Conservation (phyloP, 2,113 vertebrate genomes). For the Lanius collurio region DNA sequence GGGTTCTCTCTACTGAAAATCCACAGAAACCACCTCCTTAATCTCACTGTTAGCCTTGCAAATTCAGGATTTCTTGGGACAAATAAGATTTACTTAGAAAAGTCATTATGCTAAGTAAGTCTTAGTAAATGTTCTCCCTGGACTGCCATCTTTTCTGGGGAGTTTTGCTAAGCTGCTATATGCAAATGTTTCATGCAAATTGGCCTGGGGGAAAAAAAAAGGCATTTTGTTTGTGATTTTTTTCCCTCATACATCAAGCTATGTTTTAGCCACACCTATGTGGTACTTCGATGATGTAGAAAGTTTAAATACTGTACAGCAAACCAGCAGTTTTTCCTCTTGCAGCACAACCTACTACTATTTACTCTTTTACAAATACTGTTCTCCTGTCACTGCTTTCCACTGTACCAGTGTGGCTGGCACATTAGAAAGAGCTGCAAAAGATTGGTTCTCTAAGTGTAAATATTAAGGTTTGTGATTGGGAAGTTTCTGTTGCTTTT, state of each 20-base stretch:
- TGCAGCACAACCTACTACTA: background rate
- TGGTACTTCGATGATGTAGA: background rate
- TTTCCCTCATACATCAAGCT: background rate
- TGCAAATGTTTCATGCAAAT: background rate
- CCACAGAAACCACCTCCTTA: background rate
- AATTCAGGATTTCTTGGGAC: slow-evolving; percentile 45
- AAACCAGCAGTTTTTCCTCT: background rate
- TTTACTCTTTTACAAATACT: background rate
- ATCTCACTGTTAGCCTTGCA: background rate
- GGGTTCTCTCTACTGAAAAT: background rate
- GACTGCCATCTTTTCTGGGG: background rate
- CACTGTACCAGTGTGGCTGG: background rate
- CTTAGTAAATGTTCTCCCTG: slow-evolving; percentile 35
- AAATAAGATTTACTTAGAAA: slow-evolving; percentile 57
- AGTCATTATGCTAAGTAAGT: slow-evolving; percentile 46
- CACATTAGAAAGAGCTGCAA: background rate
- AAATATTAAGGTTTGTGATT: background rate
- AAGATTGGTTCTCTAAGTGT: background rate
- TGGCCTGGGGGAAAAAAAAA: background rate
- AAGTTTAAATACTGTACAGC: background rate
- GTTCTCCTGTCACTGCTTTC: background rate
- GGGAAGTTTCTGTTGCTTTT: background rate
- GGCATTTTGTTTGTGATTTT: background rate
- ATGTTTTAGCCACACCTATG: background rate
- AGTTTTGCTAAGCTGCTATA: background rate